Evolutionary conservation across 2,888 invertebrate genomes (phyloP), one percentile per base, ranked within the genome.

Genomic region (Ommatoiulus sabulosus): DNA sequence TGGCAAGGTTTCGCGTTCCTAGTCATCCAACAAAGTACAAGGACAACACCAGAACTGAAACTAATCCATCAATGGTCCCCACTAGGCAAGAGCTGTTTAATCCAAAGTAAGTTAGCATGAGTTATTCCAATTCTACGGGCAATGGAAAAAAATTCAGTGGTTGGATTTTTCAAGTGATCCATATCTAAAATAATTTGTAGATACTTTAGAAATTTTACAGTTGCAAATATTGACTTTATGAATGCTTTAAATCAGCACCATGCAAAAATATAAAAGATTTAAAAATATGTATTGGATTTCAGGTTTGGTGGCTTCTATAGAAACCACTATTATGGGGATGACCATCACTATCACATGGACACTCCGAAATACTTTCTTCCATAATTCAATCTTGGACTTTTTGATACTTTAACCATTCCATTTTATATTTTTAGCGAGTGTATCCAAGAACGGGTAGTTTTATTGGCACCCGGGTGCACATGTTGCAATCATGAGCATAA

Each of bases 311-410:
- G 20, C 7, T 89, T 43, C 44, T 43, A 17, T 44, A 20, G 15
- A 43, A 86, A 86, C 17, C 88, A 89, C 46, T 80, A 88, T 43
- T 86, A 86, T 44, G 85, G n/a, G 17, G 87, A 43, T 84, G 63
- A 20, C 44, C 89, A 89, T 87, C 88, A 57, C 7, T 89, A 72
- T 87, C 89, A 89, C 72, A 85, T 85, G 85, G 86, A 86, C 44
- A 89, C 89, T 20, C 89, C 89, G 10, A 89, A 89, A 63, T 89
- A 89, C 80, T 89, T 88, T 86, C 43, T 89, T 52, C 87, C 87
- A 43, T 87, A 57, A 87, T n/a, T 35, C 24, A 7, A 20, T 20
- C 20, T n/a, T n/a, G 20, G 24, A 72, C 72, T 7, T 72, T 72
- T 72, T 24, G 72, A 20, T 24, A 72, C 72, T 24, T 72, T 1